Base-by-base conservation (phyloP, 2,113 vertebrate genomes). In the Geococcyx californianus region DNA sequence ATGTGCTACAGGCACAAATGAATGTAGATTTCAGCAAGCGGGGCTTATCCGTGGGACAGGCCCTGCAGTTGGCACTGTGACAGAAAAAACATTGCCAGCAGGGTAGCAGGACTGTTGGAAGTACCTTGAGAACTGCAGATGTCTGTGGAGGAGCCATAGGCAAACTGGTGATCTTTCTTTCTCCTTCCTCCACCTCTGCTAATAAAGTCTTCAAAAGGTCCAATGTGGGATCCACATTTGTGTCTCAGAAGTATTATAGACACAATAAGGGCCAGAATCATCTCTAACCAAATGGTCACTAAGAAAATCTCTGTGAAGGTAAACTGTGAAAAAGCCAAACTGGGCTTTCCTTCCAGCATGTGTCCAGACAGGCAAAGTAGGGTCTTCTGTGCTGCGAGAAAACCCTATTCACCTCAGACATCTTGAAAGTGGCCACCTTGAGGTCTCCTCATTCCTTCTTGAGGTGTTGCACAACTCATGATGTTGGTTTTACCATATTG, bases 401-500 rank as follows among this genome's bases (percentile, higher is more conserved):
- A 86, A 93, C 8, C 9, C 3, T 5, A 4, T 89, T 87, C 44
- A 40, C 44, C 29, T 13, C 44, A 81, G 60, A 19, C 55, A 19
- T 81, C 76, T 90, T 70, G n/a, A 59, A 78, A 87, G 73, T 16
- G 38, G 28, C 79, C 24, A 70, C 55, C 58, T 56, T 92, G 82
- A 87, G 36, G 44, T 76, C 78, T 64, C 33, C 56, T 91, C 72
- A 54, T 92, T 94, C 45, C 38, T 88, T 80, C 44, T 56, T 54
- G 60, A 62, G 75, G 25, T 55, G 67, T 92, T 94, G 75, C 82
- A 45, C 76, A 86, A 88, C 52, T 47, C 1, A 6, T 79, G 69
- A 56, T 3, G 2, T 49, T 47, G 49, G 38, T 73, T 94, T 94
- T 90, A 91, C 95, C 92, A 83, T 94, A 93, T 93, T 96, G 94